Conservation (phyloP, 2,113 vertebrate species). For the Prunella himalayana region DNA sequence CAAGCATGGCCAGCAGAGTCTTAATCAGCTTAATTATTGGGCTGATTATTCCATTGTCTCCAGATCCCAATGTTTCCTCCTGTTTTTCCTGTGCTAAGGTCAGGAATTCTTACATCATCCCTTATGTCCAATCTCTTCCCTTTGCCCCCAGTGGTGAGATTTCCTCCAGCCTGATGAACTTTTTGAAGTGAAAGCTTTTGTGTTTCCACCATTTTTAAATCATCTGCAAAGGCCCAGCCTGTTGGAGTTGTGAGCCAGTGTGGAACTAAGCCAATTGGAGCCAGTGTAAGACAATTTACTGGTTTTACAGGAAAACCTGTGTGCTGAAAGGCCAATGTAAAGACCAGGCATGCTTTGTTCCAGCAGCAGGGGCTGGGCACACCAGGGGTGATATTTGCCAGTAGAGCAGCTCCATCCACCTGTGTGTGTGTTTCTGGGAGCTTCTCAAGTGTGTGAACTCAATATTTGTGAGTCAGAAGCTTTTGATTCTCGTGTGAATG, state of each 20-base stretch:
- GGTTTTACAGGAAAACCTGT: neutral
- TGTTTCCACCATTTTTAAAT: neutral
- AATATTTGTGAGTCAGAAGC: neutral
- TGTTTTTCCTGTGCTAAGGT: slow-evolving; percentile 36
- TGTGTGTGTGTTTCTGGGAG: neutral
- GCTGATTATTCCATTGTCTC: slow-evolving; percentile 26
- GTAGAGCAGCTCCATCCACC: rapidly evolving
- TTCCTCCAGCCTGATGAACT: neutral
- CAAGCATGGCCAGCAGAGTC: neutral
- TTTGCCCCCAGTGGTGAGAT: neutral
- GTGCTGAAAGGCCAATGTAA: neutral
- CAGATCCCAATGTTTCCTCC: slow-evolving; percentile 2
- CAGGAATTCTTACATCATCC: slow-evolving; percentile 21
- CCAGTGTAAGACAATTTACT: neutral
- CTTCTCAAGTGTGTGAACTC: neutral
- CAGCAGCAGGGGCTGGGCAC: neutral
- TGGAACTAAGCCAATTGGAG: neutral
- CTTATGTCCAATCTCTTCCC: neutral
- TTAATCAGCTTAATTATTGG: neutral
- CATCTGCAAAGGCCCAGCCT: neutral
- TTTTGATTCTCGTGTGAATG: neutral
- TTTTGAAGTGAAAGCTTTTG: neutral
- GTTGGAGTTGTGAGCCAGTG: neutral
- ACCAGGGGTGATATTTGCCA: neutral
- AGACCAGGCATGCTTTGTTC: neutral